Conservation (phyloP, 2,797 vertebrate species). For the Sternotherus odoratus region DNA sequence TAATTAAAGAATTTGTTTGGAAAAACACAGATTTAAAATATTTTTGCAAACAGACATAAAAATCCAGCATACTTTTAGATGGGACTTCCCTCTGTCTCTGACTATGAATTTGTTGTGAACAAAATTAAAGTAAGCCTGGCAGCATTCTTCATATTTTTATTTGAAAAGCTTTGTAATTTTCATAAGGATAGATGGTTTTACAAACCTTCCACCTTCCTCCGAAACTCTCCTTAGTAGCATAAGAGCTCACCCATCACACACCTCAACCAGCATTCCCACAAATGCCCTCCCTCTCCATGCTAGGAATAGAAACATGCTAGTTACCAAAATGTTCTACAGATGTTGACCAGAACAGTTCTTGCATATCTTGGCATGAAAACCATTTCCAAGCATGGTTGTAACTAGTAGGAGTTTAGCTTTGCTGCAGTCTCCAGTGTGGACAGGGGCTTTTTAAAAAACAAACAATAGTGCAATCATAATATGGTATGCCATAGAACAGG, state of each 20-base stretch:
- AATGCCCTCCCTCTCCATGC: background rate
- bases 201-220: background rate
- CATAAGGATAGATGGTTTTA: background rate
- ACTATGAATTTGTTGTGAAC: background rate
- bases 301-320: background rate
- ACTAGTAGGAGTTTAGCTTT: background rate
- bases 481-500: background rate
- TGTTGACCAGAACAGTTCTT: background rate
- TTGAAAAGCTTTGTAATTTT: background rate
- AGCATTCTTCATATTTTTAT: background rate
- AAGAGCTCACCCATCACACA: background rate
- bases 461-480: background rate
- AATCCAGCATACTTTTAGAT: background rate
- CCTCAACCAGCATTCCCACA: background rate
- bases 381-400: accelerated
- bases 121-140: background rate
- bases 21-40: background rate
- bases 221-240: background rate
- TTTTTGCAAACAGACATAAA: background rate
- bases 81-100: background rate
- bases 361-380: background rate
- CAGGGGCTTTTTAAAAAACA: background rate
- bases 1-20: background rate
- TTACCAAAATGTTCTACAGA: background rate
- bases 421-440: background rate